Conservation (phyloP, 2,797 vertebrate species). For the Anolis apletophallus region DNA sequence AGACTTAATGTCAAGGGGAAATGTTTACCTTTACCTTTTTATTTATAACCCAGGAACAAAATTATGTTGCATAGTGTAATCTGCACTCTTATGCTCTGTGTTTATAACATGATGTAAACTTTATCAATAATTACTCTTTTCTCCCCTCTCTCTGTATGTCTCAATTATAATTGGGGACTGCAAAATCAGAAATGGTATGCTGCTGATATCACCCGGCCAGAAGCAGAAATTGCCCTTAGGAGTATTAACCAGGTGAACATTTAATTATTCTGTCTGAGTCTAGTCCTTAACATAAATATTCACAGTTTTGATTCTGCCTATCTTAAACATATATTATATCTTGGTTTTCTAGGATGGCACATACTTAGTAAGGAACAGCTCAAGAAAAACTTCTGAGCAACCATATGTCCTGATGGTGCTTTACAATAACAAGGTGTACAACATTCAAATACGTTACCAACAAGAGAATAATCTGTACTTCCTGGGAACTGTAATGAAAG, state of each 20-base stretch:
- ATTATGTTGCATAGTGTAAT: not conserved
- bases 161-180: slow-evolving; percentile 57
- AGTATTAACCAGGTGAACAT: slow-evolving; percentile 85
- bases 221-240: slow-evolving; percentile 89
- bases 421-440: slow-evolving; percentile 93
- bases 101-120: not conserved
- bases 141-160: slow-evolving; percentile 27
- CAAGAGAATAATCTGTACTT: slow-evolving; percentile 79
- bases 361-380: slow-evolving; percentile 94
- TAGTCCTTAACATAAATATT: not conserved
- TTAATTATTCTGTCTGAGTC: not conserved
- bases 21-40: too few relatives aligned
- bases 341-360: slow-evolving; percentile 87
- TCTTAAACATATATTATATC: not conserved
- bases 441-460: slow-evolving; percentile 91
- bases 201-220: slow-evolving; percentile 83
- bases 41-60: too few relatives aligned
- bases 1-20: too few relatives aligned
- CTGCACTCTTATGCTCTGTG: not conserved
- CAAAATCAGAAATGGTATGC: slow-evolving; percentile 85
- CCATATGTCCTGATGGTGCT: slow-evolving; percentile 95
- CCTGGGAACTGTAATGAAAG: slow-evolving; percentile 90
- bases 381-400: slow-evolving; percentile 82
- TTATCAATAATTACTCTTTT: not conserved
- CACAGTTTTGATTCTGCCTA: not conserved